Percentiles rank a stretch among this genome's conserved stretches.
Evolutionary conservation across 1,140 invertebrate species (phyloP).

Genomic region (Drosophila albomicans): DNA sequence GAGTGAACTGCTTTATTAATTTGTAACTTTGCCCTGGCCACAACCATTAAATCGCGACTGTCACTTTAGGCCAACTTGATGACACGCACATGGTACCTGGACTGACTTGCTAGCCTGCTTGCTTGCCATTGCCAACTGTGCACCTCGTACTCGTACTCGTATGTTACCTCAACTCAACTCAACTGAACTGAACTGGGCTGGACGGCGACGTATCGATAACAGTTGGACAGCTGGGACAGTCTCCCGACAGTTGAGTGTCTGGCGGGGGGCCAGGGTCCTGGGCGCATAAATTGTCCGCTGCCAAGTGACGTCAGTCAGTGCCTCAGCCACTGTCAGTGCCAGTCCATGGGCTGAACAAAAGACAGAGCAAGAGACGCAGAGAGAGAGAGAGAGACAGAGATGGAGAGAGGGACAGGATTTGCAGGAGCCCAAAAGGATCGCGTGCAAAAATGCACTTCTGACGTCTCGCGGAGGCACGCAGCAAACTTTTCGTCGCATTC

Average conservation of each 20-base stretch:
- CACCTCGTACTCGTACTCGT: conserved; percentile 5
- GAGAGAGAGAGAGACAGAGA: neutral
- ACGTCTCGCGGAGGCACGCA: conserved; percentile 44
- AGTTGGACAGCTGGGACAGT: conserved; percentile 25
- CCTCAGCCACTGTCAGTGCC: conserved; percentile 65
- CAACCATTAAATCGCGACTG: conserved; percentile 84
- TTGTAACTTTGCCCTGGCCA: conserved; percentile 70
- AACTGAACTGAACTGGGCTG: neutral
- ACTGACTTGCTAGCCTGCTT: no score
- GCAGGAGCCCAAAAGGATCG: conserved; percentile 74
- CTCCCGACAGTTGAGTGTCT: conserved; percentile 6
- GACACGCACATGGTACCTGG: conserved; percentile 74
- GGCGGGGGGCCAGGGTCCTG: conserved; percentile 44
- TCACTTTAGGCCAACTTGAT: conserved; percentile 84
- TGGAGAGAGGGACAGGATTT: conserved; percentile 27
- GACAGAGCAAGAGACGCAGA: neutral
- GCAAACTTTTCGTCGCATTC: conserved; percentile 73
- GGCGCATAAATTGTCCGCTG: conserved; percentile 80
- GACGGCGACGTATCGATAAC: conserved; percentile 51
- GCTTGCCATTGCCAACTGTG: neutral
- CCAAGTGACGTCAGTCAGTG: conserved; percentile 79
- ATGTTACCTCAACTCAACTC: conserved; percentile 2
- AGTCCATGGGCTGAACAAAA: conserved; percentile 9
- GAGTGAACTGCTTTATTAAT: conserved; percentile 55
- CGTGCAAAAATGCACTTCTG: conserved; percentile 81